A percentile compares a stretch with the other conserved stretches of the same genome.
These are phyloP conservation scores for Andrena bicolor DNA, from an alignment of 2,888 invertebrate species.

Conservation along the genomic window DNA sequence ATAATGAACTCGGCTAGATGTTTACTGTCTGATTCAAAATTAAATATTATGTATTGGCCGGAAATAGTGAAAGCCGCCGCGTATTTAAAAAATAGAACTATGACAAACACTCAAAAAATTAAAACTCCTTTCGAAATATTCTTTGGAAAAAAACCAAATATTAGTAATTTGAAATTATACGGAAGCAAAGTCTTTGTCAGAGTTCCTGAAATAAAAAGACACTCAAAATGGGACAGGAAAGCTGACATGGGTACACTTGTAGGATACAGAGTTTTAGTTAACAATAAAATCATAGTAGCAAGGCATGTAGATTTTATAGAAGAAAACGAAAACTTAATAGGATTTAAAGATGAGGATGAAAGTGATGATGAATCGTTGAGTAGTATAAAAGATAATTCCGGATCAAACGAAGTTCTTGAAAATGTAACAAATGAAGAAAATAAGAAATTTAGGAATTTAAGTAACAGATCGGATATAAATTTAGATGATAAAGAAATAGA, in stretches of 20 bases:
- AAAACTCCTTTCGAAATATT: constrained; percentile 16
- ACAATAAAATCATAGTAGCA: constrained; percentile 31
- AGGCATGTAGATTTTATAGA: constrained; percentile 41
- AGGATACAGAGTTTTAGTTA: constrained; percentile 38
- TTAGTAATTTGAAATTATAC: constrained; percentile 6
- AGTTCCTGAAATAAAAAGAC: constrained; percentile 19
- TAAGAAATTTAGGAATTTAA: neutral
- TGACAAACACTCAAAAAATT: constrained; percentile 1
- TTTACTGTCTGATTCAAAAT: neutral
- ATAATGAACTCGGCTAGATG: constrained; percentile 27
- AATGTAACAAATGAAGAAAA: neutral
- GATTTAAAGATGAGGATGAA: constrained; percentile 23
- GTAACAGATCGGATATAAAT: neutral
- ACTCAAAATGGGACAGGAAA: constrained; percentile 17
- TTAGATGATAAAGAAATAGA: neutral
- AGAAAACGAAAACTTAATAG: constrained; percentile 21
- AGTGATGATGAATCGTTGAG: neutral
- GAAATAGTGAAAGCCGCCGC: constrained; percentile 40
- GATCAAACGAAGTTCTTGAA: neutral
- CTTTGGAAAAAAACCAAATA: neutral
- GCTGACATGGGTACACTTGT: constrained; percentile 8
- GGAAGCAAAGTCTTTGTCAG: constrained; percentile 18
- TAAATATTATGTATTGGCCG: constrained; percentile 18
- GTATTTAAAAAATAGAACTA: constrained; percentile 26
- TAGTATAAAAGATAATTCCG: neutral